Conservation (phyloP, 2,113 vertebrate genomes). For the Lasiurus borealis region DNA sequence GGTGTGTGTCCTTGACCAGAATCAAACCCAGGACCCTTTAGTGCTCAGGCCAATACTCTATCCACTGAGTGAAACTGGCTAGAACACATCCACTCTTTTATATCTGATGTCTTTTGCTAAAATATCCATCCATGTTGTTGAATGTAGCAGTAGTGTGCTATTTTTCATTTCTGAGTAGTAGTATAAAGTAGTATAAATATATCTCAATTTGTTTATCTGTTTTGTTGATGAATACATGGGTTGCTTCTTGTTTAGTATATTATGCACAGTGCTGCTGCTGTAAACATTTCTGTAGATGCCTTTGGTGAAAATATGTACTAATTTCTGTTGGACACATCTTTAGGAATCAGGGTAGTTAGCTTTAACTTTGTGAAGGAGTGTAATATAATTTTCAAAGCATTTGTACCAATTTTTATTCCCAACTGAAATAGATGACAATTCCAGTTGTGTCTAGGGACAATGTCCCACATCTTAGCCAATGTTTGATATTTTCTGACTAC, state of each 20-base stretch:
- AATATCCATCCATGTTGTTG: background rate
- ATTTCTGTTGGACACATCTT: background rate
- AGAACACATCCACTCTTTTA: background rate
- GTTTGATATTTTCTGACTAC: constrained; percentile 10
- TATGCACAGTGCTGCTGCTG: background rate
- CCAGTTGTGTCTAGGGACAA: background rate
- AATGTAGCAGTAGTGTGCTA: background rate
- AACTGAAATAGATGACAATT: constrained; percentile 14
- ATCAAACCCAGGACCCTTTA: no score
- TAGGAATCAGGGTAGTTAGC: background rate
- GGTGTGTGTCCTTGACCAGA: no score
- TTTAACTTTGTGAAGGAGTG: constrained; percentile 8
- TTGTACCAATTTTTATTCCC: constrained; percentile 27
- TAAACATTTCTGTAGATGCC: background rate
- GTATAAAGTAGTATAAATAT: background rate
- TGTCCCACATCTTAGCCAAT: background rate
- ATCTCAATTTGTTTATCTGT: background rate
- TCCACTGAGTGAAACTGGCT: no score
- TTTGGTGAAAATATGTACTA: background rate
- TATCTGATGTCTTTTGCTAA: background rate
- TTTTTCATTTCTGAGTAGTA: background rate
- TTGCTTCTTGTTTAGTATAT: background rate
- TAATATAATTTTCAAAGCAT: background rate
- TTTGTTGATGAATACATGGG: background rate
- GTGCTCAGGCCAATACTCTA: no score